Evolutionary conservation across 2,113 vertebrate species (phyloP).

Genomic region (Verasper variegatus): DNA sequence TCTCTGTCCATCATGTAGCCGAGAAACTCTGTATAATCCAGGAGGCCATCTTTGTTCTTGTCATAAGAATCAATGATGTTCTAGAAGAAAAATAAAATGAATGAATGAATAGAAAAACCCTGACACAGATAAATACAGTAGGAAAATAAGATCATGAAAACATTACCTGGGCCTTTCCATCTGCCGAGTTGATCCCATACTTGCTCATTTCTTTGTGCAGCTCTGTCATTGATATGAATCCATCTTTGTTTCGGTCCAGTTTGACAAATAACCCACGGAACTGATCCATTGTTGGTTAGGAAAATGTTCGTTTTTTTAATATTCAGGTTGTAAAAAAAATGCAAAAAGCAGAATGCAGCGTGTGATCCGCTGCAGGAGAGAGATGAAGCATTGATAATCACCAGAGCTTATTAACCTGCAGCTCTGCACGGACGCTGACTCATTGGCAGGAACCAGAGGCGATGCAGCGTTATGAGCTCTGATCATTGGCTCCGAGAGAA

Average conservation of each 20-base stretch:
- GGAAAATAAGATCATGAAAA: background rate
- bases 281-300: conserved; percentile 67
- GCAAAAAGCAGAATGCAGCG: background rate
- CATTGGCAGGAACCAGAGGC: conserved; percentile 36
- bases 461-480: conserved; percentile 14
- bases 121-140: background rate
- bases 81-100: conserved; percentile 42
- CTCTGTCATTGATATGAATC: conserved; percentile 76
- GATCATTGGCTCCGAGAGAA: background rate
- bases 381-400: background rate
- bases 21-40: conserved; percentile 82
- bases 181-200: conserved; percentile 72
- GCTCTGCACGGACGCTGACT: conserved; percentile 70
- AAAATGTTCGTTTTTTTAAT: background rate
- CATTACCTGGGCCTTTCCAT: conserved; percentile 77
- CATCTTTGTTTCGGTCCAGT: conserved; percentile 79
- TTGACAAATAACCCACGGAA: conserved; percentile 78
- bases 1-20: conserved; percentile 81
- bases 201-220: conserved; percentile 79
- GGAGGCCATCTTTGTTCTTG: conserved; percentile 72
- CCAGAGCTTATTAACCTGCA: conserved; percentile 30
- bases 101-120: background rate
- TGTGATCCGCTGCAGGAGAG: background rate
- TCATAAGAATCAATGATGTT: conserved; percentile 76
- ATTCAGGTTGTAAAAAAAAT: background rate